These are phyloP conservation scores for Nomada fabriciana DNA, from an alignment of 2,888 invertebrate genomes.

Conservation along the genomic window DNA sequence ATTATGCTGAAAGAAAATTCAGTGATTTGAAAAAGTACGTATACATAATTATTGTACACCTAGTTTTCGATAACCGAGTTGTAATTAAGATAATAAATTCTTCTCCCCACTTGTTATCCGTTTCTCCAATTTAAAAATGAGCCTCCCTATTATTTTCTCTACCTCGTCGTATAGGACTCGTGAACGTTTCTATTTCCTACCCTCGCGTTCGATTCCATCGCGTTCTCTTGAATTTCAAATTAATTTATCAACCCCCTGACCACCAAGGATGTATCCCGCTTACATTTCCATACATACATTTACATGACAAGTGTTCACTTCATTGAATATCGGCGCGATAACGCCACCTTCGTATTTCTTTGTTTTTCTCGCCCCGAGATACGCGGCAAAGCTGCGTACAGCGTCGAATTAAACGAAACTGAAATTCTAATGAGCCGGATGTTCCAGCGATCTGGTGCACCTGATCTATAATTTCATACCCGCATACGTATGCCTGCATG, in stretches of 20 bases:
- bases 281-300: neutral
- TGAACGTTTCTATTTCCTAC: neutral
- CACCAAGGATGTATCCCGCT: neutral
- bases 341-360: conserved; percentile 10
- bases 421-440: conserved; percentile 59
- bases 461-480: conserved; percentile 67
- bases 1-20: no score
- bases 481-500: conserved; percentile 58
- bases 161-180: neutral
- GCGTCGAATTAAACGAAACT: conserved; percentile 51
- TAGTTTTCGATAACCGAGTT: no score
- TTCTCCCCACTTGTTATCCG: no score
- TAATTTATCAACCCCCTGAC: neutral
- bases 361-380: conserved; percentile 52
- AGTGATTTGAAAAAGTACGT: no score
- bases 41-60: no score
- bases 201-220: neutral
- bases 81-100: no score
- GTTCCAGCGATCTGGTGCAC: conserved; percentile 53
- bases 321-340: conserved; percentile 33
- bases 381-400: conserved; percentile 31
- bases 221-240: neutral
- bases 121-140: no score
- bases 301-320: conserved; percentile 1
- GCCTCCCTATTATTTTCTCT: neutral